These are phyloP conservation scores for Pheosia gnoma DNA, from an alignment of 2,888 invertebrate species.

Conservation along the genomic window DNA sequence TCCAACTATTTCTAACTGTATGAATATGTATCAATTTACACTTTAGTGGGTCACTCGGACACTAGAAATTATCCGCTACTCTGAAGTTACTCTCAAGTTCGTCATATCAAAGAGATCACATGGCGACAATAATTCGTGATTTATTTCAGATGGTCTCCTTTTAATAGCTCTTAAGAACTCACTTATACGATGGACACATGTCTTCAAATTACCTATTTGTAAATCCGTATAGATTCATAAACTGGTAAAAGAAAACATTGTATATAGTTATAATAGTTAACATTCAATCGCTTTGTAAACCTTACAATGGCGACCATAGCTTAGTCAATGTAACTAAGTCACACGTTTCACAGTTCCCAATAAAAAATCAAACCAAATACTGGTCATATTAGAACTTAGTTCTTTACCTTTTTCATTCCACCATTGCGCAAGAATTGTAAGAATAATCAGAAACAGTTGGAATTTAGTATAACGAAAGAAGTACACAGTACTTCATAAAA, in stretches of 20 bases:
- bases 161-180: too few relatives aligned
- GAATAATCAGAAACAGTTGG: constrained; percentile 1
- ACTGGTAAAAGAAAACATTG: too few relatives aligned
- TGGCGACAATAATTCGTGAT: too few relatives aligned
- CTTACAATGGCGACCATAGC: too few relatives aligned
- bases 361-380: not conserved
- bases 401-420: not conserved
- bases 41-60: constrained; percentile 10
- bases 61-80: constrained; percentile 14
- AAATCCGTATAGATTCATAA: too few relatives aligned
- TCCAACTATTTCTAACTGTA: constrained; percentile 22
- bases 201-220: too few relatives aligned
- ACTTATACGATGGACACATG: too few relatives aligned
- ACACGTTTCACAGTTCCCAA: not conserved
- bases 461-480: not conserved
- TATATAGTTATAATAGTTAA: too few relatives aligned
- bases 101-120: too few relatives aligned
- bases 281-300: too few relatives aligned
- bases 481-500: not conserved
- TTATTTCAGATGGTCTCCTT: too few relatives aligned
- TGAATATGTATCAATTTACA: constrained; percentile 29
- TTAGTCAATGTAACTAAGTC: too few relatives aligned
- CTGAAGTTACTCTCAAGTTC: not conserved
- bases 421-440: not conserved
- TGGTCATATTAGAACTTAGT: not conserved